A percentile compares a stretch with the other conserved stretches of the same genome.
phyloP scores from a whole-genome alignment of 2,888 invertebrate species.

The Eristalis arbustorum region DNA sequence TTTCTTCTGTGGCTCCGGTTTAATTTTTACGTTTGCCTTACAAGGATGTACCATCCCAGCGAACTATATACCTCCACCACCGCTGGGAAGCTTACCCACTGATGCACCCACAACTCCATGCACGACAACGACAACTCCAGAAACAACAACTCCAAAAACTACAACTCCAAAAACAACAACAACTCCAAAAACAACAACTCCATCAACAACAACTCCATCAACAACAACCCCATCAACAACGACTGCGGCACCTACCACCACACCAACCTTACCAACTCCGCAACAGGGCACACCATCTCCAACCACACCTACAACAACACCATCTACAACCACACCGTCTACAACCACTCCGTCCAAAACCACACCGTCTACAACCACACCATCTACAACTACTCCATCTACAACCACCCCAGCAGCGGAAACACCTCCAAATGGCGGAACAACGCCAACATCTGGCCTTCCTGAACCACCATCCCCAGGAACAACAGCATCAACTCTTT shows the following conservation, averaged over 20 bases:
- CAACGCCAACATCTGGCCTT: constrained; percentile 55
- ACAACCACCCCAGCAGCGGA: neutral
- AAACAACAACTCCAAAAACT: constrained; percentile 71
- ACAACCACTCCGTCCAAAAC: neutral
- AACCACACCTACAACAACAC: neutral
- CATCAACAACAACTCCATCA: neutral
- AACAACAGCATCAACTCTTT: constrained; percentile 5
- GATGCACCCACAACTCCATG: constrained; percentile 69
- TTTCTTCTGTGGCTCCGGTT: constrained; percentile 73
- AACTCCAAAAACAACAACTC: neutral
- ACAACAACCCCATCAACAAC: neutral
- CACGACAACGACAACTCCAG: constrained; percentile 33
- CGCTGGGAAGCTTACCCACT: constrained; percentile 73
- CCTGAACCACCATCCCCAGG: constrained; percentile 54
- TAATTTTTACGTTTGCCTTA: constrained; percentile 76
- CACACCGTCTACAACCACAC: neutral
- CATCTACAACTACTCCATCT: neutral
- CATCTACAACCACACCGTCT: neutral
- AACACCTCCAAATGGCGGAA: constrained; percentile 49
- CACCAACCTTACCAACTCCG: neutral
- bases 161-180: neutral
- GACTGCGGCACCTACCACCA: neutral
- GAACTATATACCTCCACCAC: constrained; percentile 75
- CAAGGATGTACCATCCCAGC: constrained; percentile 75
- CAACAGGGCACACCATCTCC: neutral